These are phyloP conservation scores for Plemyria rubiginata DNA, from an alignment of 2,888 invertebrate species.

Conservation along the genomic window DNA sequence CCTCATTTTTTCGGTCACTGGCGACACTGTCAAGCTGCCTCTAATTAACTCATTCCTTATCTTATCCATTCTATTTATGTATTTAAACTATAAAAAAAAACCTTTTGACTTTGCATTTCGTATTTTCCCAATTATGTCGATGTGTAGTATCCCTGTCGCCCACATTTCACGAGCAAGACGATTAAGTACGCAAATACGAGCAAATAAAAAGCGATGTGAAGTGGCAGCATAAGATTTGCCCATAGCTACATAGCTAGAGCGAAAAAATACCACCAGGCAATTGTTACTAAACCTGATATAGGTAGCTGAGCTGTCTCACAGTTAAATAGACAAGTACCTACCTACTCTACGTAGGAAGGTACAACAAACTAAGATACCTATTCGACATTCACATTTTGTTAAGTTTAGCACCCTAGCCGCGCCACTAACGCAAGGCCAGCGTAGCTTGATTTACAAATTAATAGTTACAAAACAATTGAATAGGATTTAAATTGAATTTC, in stretches of 20 bases:
- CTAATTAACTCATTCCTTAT: no score
- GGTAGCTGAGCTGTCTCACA: conserved; percentile 31
- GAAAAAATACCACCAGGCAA: conserved; percentile 42
- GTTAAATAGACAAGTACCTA: conserved; percentile 34
- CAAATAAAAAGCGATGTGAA: no score
- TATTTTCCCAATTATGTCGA: no score
- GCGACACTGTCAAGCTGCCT: no score
- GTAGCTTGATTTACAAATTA: conserved; percentile 48
- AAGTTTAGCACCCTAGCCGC: conserved; percentile 20
- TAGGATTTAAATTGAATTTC: conserved; percentile 46
- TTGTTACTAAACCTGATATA: conserved; percentile 43
- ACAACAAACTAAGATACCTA: conserved; percentile 15
- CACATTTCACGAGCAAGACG: no score
- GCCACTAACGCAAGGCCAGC: conserved; percentile 39
- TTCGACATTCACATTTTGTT: conserved; percentile 35
- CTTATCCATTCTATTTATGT: no score
- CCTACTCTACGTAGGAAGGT: conserved; percentile 17
- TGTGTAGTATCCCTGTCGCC: no score
- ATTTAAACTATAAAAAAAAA: no score
- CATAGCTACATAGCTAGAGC: conserved; percentile 7
- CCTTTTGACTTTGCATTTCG: no score
- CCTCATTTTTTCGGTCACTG: no score
- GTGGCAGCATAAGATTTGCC: conserved; percentile 21
- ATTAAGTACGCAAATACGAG: no score
- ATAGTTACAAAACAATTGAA: conserved; percentile 51